Base-by-base conservation (phyloP, 2,797 vertebrate genomes). In the Sparus aurata region DNA sequence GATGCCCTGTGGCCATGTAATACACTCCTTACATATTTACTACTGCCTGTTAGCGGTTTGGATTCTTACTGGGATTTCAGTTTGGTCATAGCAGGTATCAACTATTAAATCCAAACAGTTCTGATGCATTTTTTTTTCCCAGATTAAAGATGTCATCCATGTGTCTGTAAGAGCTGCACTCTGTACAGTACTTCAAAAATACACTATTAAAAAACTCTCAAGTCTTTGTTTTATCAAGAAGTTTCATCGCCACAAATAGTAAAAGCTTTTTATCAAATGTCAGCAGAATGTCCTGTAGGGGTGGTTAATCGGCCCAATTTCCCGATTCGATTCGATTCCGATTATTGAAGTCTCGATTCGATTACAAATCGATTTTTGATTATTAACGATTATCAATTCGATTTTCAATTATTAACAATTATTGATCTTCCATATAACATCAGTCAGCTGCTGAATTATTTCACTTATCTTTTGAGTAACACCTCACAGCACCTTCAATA, bases 31-130 rank as follows among this genome's bases (percentile, higher is more conserved):
- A 77, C 52, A 25, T 66, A 38, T 79, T 79, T 68, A 49, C 53
- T 66, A 68, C 45, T 47, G 66, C 52, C 46, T 71, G 69, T 68
- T 61, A 69, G 61, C 66, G 25, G 47, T 78, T 75, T 73, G 55
- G 12, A 61, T 73, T 73, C 23, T 55, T 65, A 58, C n/a, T 64
- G 45, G 55, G 5, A 49, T 73, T 55, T 47, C 54, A 59, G 25
- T 72, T 71, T 75, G 27, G 46, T 69, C 34, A 49, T 15, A 43
- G 53, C 1, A 1, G 47, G 47, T 59, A 68, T 83, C 0, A 12
- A 45, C 55, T 71, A 45, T 59, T 58, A 17, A 50, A 67, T 70
- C 50, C 9, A 53, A 16, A 3, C 53, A 60, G 41, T 77, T 46
- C 65, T 64, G 57, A 50, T 68, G 45, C 43, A 41, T 45, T 34